These are phyloP conservation scores for Castor canadensis DNA, from an alignment of 2,113 vertebrate genomes.

Conservation along the genomic window DNA sequence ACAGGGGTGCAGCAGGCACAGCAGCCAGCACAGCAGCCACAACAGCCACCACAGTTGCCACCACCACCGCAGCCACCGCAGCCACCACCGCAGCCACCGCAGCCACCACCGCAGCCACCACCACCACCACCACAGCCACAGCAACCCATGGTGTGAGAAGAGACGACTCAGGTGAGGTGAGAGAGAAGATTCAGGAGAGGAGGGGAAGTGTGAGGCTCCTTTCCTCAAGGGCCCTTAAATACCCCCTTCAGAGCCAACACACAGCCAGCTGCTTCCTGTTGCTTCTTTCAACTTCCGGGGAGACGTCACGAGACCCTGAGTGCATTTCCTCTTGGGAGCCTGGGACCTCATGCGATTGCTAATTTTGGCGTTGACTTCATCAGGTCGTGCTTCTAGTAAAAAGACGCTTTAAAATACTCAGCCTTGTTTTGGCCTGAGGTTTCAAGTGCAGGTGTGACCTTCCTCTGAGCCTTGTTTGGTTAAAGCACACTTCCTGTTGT, in stretches of 20 bases:
- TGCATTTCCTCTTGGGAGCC: not conserved
- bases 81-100: not conserved
- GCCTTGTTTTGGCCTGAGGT: not conserved
- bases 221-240: not conserved
- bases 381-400: not conserved
- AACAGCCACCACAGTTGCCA: no score
- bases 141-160: no score
- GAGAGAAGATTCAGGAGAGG: not conserved
- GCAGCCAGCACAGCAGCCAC: no score
- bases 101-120: not conserved
- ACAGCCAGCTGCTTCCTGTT: slow-evolving; percentile 5
- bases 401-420: not conserved
- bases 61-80: not conserved
- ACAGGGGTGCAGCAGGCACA: no score
- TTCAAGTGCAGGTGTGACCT: not conserved
- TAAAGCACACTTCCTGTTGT: not conserved
- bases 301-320: not conserved
- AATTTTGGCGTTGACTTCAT: slow-evolving; percentile 38
- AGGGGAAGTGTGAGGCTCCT: not conserved
- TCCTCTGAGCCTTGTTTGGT: not conserved
- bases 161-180: not conserved
- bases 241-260: not conserved
- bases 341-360: not conserved
- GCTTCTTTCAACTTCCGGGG: not conserved
- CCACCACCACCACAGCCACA: slow-evolving; percentile 53